These are phyloP conservation scores for Brachypteracias leptosomus DNA, from an alignment of 2,113 vertebrate species.

Conservation along the genomic window DNA sequence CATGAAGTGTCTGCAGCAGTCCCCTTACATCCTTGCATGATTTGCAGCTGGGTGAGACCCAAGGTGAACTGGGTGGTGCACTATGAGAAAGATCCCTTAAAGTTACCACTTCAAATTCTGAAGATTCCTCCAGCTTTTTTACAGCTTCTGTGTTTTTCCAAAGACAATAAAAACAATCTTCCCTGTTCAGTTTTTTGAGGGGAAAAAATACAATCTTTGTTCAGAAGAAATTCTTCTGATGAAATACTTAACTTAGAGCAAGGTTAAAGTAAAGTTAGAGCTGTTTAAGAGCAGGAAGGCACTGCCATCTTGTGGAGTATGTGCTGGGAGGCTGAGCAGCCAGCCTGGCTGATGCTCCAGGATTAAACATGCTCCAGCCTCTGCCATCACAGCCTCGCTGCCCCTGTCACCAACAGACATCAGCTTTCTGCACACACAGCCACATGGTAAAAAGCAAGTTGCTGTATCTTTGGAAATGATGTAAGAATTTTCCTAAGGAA, in stretches of 20 bases:
- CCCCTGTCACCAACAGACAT: neutral
- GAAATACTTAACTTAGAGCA: conserved; percentile 31
- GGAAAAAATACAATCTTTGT: conserved; percentile 42
- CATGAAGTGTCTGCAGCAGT: neutral
- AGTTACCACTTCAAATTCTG: neutral
- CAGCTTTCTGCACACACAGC: neutral
- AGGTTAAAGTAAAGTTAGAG: neutral
- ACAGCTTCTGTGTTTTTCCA: neutral
- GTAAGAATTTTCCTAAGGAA: neutral
- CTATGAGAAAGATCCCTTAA: neutral
- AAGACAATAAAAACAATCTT: conserved; percentile 30
- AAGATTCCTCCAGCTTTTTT: neutral
- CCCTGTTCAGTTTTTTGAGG: neutral
- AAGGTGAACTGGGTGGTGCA: neutral
- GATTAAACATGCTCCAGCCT: neutral
- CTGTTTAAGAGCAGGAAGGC: conserved; percentile 53
- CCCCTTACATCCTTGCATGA: neutral
- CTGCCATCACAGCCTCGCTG: rapidly evolving
- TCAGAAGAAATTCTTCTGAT: conserved; percentile 52
- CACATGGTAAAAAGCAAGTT: neutral
- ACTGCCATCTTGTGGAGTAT: conserved; percentile 75
- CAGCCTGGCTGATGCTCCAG: neutral
- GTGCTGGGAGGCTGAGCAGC: neutral
- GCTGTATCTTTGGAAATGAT: neutral
- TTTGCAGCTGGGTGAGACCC: neutral